A percentile compares a stretch with the other conserved stretches of the same genome.
phyloP scores from a whole-genome alignment of 2,888 invertebrate genomes.

The Xanthostigma xanthostigma region DNA sequence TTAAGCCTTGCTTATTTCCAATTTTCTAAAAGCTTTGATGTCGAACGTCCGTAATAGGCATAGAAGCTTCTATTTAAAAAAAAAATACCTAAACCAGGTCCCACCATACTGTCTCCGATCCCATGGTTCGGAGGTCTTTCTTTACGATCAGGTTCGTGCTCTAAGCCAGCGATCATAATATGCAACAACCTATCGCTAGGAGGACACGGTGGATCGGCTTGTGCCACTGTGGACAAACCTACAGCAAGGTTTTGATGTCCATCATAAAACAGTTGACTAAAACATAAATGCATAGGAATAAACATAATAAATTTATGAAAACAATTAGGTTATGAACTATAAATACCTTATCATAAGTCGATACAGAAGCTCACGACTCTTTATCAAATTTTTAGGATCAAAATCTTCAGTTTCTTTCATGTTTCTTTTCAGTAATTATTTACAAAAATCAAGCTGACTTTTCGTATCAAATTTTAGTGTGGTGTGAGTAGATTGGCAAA shows the following conservation, averaged over 20 bases:
- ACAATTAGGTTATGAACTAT: constrained; percentile 4
- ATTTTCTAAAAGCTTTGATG: not conserved
- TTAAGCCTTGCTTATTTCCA: not conserved
- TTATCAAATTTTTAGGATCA: constrained; percentile 64
- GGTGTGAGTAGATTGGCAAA: too few relatives aligned
- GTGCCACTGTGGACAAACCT: constrained; percentile 65
- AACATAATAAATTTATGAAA: not conserved
- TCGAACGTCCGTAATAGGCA: not conserved
- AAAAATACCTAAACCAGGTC: constrained; percentile 41
- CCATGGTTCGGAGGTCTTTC: constrained; percentile 40
- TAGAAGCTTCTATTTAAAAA: not conserved
- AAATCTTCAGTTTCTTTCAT: constrained; percentile 33
- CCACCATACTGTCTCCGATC: constrained; percentile 46
- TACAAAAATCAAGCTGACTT: too few relatives aligned
- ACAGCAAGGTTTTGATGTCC: constrained; percentile 89
- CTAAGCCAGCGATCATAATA: constrained; percentile 70
- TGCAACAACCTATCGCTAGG: constrained; percentile 88
- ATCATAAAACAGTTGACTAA: constrained; percentile 93
- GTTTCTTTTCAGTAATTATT: not conserved
- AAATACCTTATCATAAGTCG: constrained; percentile 80
- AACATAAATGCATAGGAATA: constrained; percentile 14
- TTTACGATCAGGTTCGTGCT: constrained; percentile 64
- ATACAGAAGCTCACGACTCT: constrained; percentile 78
- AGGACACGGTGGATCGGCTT: constrained; percentile 87
- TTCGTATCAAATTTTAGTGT: too few relatives aligned